These are phyloP conservation scores for Tuta absoluta DNA, from an alignment of 2,888 invertebrate species.

Conservation along the genomic window DNA sequence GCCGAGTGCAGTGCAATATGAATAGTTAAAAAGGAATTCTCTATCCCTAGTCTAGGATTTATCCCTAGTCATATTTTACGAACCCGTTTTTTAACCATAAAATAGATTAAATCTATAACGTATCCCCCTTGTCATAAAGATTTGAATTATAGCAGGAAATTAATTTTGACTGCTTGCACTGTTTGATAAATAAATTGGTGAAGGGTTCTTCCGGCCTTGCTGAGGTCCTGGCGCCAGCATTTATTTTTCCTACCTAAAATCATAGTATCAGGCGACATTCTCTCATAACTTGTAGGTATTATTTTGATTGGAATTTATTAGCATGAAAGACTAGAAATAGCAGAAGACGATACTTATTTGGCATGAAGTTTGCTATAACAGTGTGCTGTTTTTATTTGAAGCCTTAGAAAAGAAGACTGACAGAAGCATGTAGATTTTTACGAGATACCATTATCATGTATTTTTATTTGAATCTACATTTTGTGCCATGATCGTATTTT, in stretches of 20 bases:
- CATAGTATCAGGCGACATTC: neutral
- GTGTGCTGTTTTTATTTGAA: constrained; percentile 42
- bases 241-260: neutral
- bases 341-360: constrained; percentile 38
- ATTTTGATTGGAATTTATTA: constrained; percentile 24
- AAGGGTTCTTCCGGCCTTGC: no score
- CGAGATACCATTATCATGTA: constrained; percentile 21
- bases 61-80: no score
- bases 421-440: constrained; percentile 63
- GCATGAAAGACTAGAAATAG: constrained; percentile 49
- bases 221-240: no score
- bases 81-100: no score
- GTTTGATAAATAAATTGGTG: no score
- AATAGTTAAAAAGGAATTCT: no score
- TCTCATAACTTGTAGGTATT: neutral
- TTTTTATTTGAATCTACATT: constrained; percentile 23
- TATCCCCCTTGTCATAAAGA: no score
- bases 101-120: no score
- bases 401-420: constrained; percentile 52
- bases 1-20: no score
- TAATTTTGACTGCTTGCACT: no score
- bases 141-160: no score
- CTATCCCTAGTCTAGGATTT: no score
- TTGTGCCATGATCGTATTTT: constrained; percentile 18
- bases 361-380: constrained; percentile 50